These are phyloP conservation scores for Drosophila ironensis DNA, from an alignment of 1,140 invertebrate genomes.

Conservation along the genomic window DNA sequence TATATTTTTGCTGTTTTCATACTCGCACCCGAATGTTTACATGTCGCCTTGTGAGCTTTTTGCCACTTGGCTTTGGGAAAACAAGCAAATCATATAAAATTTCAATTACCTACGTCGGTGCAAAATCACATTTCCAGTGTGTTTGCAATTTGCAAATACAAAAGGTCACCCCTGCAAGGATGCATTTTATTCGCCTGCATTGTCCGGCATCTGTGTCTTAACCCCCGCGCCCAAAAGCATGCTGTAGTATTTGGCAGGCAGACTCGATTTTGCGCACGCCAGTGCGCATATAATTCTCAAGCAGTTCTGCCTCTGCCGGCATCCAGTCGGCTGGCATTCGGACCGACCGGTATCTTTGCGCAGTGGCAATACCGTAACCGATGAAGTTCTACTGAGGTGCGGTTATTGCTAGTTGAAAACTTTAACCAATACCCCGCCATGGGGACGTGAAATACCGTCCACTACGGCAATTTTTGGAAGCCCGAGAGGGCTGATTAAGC, in stretches of 20 bases:
- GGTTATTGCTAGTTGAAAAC: slow-evolving; percentile 79
- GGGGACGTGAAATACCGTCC: slow-evolving; percentile 95
- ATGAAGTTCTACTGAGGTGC: slow-evolving; percentile 73
- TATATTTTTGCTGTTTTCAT: too few species aligned
- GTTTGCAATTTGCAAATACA: too few species aligned
- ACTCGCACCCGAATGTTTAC: too few species aligned
- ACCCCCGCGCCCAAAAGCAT: slow-evolving; percentile 57
- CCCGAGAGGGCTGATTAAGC: slow-evolving; percentile 82
- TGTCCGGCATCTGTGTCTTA: too few species aligned
- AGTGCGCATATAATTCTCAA: slow-evolving; percentile 62
- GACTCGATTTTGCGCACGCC: neutral
- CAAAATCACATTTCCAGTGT: too few species aligned
- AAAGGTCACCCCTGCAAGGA: too few species aligned
- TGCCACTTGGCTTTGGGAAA: too few species aligned
- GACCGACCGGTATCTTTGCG: slow-evolving; percentile 82
- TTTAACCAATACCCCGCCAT: slow-evolving; percentile 82
- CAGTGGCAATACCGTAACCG: slow-evolving; percentile 74
- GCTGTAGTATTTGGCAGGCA: slow-evolving; percentile 13
- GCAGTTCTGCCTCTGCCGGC: slow-evolving; percentile 13
- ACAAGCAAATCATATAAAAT: too few species aligned
- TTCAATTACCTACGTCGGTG: too few species aligned
- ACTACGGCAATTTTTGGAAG: slow-evolving; percentile 93
- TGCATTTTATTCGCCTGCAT: too few species aligned
- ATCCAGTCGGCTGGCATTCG: slow-evolving; percentile 12
- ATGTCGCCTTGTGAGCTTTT: too few species aligned